Conservation (phyloP, 2,888 invertebrate genomes). For the Brachycybe producta region DNA sequence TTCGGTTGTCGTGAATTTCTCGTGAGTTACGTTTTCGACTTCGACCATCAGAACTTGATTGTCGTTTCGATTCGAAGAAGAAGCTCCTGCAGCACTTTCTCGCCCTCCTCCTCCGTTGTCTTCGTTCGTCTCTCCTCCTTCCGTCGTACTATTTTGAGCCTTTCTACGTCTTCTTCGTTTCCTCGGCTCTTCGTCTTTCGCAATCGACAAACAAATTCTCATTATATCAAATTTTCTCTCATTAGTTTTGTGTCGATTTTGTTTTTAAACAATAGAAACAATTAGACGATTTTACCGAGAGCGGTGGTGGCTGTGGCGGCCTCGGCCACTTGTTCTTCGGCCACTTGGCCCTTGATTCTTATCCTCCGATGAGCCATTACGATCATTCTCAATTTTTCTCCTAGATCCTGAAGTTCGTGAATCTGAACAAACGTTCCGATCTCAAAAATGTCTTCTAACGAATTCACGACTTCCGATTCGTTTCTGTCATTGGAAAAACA, state of each 20-base stretch:
- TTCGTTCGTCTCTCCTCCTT: slow-evolving; percentile 16
- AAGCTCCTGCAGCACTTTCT: slow-evolving; percentile 17
- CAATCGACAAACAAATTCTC: neutral
- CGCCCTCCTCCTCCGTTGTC: slow-evolving; percentile 22
- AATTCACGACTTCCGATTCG: slow-evolving; percentile 70
- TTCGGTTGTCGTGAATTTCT: slow-evolving; percentile 77
- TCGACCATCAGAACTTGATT: slow-evolving; percentile 74
- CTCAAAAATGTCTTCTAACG: slow-evolving; percentile 68
- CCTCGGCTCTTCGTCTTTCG: neutral
- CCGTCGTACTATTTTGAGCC: neutral
- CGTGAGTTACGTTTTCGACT: slow-evolving; percentile 80
- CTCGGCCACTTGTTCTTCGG: slow-evolving; percentile 12
- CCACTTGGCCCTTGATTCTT: slow-evolving; percentile 7
- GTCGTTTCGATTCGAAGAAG: no score
- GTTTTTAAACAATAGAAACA: no score
- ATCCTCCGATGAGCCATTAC: slow-evolving; percentile 81
- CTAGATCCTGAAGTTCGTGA: slow-evolving; percentile 91
- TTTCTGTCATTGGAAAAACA: no score
- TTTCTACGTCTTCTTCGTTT: slow-evolving; percentile 11
- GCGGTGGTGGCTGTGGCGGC: neutral
- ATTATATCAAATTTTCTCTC: neutral
- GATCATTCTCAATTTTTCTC: slow-evolving; percentile 74
- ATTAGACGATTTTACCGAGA: neutral
- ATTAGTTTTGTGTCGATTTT: neutral
- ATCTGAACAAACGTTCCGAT: slow-evolving; percentile 97